phyloP scores from a whole-genome alignment of 2,888 invertebrate species.

The Girardia tigrina region DNA sequence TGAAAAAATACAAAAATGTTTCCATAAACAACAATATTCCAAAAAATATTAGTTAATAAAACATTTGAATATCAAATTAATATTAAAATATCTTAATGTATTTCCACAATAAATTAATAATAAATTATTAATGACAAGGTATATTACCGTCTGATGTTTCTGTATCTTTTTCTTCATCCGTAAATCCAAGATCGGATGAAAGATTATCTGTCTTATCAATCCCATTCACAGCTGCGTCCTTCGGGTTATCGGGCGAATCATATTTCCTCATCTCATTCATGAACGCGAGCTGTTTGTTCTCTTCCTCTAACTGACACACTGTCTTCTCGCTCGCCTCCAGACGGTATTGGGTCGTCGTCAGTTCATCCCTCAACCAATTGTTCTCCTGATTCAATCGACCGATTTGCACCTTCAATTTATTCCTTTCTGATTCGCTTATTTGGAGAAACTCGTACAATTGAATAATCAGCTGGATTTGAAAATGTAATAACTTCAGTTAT shows the following conservation, averaged over 20 bases:
- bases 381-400: conserved; percentile 88
- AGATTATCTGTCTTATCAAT: background rate
- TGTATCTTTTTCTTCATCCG: background rate
- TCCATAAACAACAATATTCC: too few relatives aligned
- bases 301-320: conserved; percentile 84
- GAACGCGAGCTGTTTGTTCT: conserved; percentile 90
- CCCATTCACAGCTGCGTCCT: background rate
- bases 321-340: conserved; percentile 83
- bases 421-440: conserved; percentile 77
- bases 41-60: too few relatives aligned
- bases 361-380: conserved; percentile 92
- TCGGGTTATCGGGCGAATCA: conserved; percentile 49
- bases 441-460: conserved; percentile 29
- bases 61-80: too few relatives aligned
- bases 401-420: conserved; percentile 92
- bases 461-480: background rate
- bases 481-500: too few relatives aligned
- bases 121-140: too few relatives aligned
- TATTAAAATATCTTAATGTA: too few relatives aligned
- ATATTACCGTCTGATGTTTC: background rate
- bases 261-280: conserved; percentile 73
- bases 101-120: too few relatives aligned
- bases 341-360: conserved; percentile 83
- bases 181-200: background rate
- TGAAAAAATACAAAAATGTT: too few relatives aligned